Conservation (phyloP, 2,888 invertebrate species). For the Busseola fusca region DNA sequence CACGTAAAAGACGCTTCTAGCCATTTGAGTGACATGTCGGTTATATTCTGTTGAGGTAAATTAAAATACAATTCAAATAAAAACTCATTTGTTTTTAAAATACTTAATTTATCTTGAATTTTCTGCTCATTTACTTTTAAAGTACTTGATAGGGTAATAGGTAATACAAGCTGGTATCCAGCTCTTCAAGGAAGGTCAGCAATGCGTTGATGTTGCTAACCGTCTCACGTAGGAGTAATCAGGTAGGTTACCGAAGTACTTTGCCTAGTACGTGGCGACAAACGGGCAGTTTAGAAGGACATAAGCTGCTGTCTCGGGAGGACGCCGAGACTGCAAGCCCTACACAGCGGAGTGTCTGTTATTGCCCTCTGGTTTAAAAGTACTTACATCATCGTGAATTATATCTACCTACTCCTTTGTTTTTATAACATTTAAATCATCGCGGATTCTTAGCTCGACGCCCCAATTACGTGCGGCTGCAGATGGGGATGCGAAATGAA, state of each 20-base stretch:
- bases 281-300: background rate
- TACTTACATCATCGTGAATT: background rate
- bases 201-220: background rate
- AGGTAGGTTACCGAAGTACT: background rate
- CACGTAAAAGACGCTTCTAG: background rate
- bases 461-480: too few species aligned
- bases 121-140: background rate
- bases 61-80: background rate
- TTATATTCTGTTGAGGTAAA: background rate
- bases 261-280: background rate
- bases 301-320: too few species aligned
- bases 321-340: too few species aligned
- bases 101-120: background rate
- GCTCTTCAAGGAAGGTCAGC: background rate
- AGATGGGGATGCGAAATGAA: too few species aligned
- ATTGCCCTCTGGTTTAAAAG: background rate
- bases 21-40: too few species aligned
- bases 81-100: background rate
- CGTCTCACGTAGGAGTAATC: background rate
- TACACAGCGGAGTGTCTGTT: background rate
- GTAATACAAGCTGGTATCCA: background rate
- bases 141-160: background rate
- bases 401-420: background rate
- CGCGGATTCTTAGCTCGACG: too few species aligned
- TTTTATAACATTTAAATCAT: background rate